A percentile compares a stretch with the other conserved stretches of the same genome.
Conservation (phyloP, 2,888 invertebrate species). For the Atrina japonica region DNA sequence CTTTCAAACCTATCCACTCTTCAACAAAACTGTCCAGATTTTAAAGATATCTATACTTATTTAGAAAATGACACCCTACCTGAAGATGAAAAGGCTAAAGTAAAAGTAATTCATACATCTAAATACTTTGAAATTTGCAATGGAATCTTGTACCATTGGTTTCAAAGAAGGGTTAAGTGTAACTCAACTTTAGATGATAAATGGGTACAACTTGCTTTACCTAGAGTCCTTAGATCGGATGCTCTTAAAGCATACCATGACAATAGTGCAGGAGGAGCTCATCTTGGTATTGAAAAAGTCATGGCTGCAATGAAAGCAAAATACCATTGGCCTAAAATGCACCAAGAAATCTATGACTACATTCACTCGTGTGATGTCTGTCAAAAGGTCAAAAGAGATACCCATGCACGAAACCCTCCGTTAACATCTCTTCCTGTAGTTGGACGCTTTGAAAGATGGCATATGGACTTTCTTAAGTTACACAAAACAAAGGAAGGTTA, state of each 20-base stretch:
- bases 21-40: slow-evolving; percentile 16
- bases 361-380: slow-evolving; percentile 37
- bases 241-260: slow-evolving; percentile 35
- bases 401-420: slow-evolving; percentile 6
- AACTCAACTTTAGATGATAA: not conserved
- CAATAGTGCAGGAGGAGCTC: slow-evolving; percentile 26
- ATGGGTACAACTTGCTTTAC: slow-evolving; percentile 35
- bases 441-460: slow-evolving; percentile 11
- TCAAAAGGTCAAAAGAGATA: slow-evolving; percentile 22
- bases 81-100: not conserved
- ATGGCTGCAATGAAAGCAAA: no score
- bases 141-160: slow-evolving; percentile 31
- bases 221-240: slow-evolving; percentile 14
- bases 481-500: no score
- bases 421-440: slow-evolving; percentile 6
- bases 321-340: slow-evolving; percentile 31
- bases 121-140: slow-evolving; percentile 19
- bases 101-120: slow-evolving; percentile 1
- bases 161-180: slow-evolving; percentile 13
- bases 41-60: slow-evolving; percentile 12
- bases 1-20: not conserved
- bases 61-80: slow-evolving; percentile 20
- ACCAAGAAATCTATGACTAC: no score
- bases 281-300: no score
- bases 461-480: no score